Evolutionary conservation across 1,140 invertebrate species (phyloP).

Genomic region (Araneus ventricosus): DNA sequence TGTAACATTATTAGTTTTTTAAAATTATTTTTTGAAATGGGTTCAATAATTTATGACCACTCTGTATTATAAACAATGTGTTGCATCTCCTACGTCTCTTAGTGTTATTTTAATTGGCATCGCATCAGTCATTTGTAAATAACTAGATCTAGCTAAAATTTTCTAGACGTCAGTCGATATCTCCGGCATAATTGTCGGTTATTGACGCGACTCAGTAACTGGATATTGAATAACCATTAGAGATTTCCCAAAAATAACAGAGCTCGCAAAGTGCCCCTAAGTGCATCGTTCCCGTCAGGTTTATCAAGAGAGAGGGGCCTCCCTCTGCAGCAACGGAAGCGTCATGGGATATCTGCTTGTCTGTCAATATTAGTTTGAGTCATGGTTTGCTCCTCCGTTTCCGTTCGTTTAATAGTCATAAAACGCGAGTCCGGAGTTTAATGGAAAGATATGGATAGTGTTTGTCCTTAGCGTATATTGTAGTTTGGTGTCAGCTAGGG

Average conservation of each 20-base stretch:
- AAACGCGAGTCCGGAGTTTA: not conserved
- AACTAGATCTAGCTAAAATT: not conserved
- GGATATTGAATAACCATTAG: slow-evolving; percentile 16
- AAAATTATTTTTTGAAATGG: too few species aligned
- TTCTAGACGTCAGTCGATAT: not conserved
- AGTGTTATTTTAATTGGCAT: too few species aligned
- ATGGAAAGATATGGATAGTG: not conserved
- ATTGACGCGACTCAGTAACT: not conserved
- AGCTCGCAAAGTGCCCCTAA: not conserved
- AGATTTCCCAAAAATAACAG: not conserved
- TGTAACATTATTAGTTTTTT: too few species aligned
- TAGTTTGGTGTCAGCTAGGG: not conserved
- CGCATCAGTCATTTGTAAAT: too few species aligned
- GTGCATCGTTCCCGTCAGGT: not conserved
- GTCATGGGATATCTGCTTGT: not conserved
- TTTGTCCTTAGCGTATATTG: too few species aligned
- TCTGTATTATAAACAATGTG: too few species aligned
- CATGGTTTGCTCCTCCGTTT: not conserved
- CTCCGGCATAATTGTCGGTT: not conserved
- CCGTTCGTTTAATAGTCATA: not conserved
- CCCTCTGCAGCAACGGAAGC: not conserved
- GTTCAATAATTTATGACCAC: too few species aligned
- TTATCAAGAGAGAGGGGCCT: not conserved
- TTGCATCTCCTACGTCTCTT: too few species aligned
- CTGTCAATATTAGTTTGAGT: slow-evolving; percentile 25